A percentile compares a stretch with the other conserved stretches of the same genome.
phyloP scores from a whole-genome alignment of 2,888 invertebrate species.

The Diaphora mendica region DNA sequence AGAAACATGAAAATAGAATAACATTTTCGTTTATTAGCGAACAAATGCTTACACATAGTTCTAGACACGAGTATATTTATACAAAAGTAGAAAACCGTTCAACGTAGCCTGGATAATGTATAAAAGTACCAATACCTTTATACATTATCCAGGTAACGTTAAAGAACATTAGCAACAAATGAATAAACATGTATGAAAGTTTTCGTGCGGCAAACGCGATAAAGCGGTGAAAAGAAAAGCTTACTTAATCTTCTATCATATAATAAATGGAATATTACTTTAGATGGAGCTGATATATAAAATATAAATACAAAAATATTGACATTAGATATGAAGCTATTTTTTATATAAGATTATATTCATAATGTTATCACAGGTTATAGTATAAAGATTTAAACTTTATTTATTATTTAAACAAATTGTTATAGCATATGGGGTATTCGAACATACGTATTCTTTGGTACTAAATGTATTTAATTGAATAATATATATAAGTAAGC shows the following conservation, averaged over 20 bases:
- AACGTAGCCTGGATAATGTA: neutral
- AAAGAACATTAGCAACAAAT: conserved; percentile 44
- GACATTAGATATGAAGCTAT: too few relatives aligned
- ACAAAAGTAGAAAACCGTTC: neutral
- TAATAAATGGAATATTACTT: conserved; percentile 15
- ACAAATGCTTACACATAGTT: neutral
- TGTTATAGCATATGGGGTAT: too few relatives aligned
- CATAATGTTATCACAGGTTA: neutral
- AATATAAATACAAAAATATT: neutral
- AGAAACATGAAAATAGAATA: neutral
- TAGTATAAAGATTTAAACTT: neutral
- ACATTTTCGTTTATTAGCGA: neutral
- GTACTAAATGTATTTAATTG: too few relatives aligned
- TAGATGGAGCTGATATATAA: neutral
- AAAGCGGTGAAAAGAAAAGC: conserved; percentile 32
- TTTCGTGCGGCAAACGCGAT: conserved; percentile 26
- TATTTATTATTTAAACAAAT: neutral
- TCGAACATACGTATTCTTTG: too few relatives aligned
- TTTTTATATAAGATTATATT: neutral
- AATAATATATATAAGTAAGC: too few relatives aligned
- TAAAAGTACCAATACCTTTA: conserved; percentile 17
- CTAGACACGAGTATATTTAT: neutral
- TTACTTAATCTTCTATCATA: conserved; percentile 33
- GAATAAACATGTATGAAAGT: conserved; percentile 42
- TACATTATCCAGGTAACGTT: conserved; percentile 27